phyloP scores from a whole-genome alignment of 2,113 vertebrate species.

The Struthio camelus region DNA sequence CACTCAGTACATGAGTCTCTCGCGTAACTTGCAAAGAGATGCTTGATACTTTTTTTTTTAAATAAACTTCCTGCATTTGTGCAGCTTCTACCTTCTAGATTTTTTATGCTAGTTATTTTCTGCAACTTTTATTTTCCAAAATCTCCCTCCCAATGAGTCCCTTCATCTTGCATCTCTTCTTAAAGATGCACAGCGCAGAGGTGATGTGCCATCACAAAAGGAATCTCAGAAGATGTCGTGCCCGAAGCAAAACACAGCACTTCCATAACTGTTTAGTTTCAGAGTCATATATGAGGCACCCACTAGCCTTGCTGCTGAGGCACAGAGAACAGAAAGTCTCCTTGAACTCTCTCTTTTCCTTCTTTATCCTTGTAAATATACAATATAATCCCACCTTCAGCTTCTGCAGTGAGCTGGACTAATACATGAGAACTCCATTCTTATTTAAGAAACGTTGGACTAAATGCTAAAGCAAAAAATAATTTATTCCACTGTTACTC shows the following conservation, averaged over 20 bases:
- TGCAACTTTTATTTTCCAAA: not conserved
- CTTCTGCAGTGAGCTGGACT: not conserved
- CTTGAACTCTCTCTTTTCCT: not conserved
- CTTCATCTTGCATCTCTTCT: not conserved
- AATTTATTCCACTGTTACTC: not conserved
- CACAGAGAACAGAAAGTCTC: not conserved
- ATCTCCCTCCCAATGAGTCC: not conserved
- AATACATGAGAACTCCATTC: not conserved
- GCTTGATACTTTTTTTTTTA: not conserved
- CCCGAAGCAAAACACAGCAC: not conserved
- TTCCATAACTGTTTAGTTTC: not conserved
- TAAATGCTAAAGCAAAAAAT: not conserved
- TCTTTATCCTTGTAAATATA: not conserved
- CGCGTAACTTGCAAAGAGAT: not conserved
- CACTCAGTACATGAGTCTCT: not conserved
- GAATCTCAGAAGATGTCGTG: not conserved
- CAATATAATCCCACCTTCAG: not conserved
- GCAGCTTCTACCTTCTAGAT: not conserved
- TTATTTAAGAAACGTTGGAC: not conserved
- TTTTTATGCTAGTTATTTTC: not conserved
- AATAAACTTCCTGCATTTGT: not conserved
- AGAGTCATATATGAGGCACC: not conserved
- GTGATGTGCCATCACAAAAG: not conserved
- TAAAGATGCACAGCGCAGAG: not conserved
- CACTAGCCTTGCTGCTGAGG: not conserved